Percentiles rank a stretch among this genome's conserved stretches.
phyloP scores from a whole-genome alignment of 2,888 invertebrate species.

The Agrochola lychnidis region DNA sequence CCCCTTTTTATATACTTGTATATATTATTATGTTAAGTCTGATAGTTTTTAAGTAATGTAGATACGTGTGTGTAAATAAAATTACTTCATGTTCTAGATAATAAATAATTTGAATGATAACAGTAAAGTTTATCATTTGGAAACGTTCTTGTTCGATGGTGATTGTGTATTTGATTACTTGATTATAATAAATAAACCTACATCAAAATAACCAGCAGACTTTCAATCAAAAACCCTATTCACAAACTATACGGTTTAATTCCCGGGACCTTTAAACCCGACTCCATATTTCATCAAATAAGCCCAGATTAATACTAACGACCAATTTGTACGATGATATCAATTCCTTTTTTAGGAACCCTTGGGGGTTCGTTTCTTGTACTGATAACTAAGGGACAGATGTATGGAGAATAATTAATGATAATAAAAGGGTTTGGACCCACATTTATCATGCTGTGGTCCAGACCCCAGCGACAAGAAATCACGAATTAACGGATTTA shows the following conservation, averaged over 20 bases:
- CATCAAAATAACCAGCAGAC: constrained; percentile 32
- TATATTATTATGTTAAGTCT: too few relatives aligned
- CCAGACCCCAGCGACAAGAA: constrained; percentile 64
- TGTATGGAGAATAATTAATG: constrained; percentile 69
- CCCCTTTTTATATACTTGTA: too few relatives aligned
- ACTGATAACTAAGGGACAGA: constrained; percentile 59
- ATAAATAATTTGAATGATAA: too few relatives aligned
- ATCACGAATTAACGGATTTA: constrained; percentile 71
- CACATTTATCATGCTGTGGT: constrained; percentile 68
- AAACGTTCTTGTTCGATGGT: too few relatives aligned
- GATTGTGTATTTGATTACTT: too few relatives aligned
- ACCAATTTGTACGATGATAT: constrained; percentile 64
- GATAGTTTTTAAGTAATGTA: too few relatives aligned
- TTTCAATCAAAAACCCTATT: constrained; percentile 28
- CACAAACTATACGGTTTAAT: constrained; percentile 34
- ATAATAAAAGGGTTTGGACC: constrained; percentile 62
- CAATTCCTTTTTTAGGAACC: constrained; percentile 60
- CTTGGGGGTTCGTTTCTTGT: constrained; percentile 57
- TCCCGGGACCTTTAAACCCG: constrained; percentile 7
- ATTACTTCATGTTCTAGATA: too few relatives aligned
- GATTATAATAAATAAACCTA: too few relatives aligned
- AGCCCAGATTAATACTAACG: constrained; percentile 54
- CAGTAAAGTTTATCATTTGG: too few relatives aligned
- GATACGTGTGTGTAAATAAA: too few relatives aligned
- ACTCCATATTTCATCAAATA: constrained; percentile 48